Conservation (phyloP, 2,113 vertebrate species). For the Lepus europaeus region DNA sequence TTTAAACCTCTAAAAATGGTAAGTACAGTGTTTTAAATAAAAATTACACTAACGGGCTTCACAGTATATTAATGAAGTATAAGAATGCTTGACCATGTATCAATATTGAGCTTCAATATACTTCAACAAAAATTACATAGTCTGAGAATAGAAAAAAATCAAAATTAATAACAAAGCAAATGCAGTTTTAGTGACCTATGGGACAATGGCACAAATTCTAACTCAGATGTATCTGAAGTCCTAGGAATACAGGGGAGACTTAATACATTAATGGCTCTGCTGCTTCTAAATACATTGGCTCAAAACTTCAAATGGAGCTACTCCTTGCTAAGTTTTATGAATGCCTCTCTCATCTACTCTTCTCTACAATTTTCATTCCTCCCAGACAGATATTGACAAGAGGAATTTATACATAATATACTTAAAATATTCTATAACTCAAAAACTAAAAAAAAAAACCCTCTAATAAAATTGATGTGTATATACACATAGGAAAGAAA, state of each 20-base stretch:
- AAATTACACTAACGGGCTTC: not conserved
- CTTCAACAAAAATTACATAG: not conserved
- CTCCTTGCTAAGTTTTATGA: not conserved
- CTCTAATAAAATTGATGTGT: not conserved
- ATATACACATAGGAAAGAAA: not conserved
- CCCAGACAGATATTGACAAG: not conserved
- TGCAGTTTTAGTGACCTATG: not conserved
- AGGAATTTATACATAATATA: not conserved
- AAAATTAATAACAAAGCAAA: not conserved
- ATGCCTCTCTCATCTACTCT: not conserved
- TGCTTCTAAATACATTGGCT: not conserved
- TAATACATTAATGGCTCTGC: not conserved
- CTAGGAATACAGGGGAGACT: not conserved
- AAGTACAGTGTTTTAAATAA: not conserved
- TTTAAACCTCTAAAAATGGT: not conserved
- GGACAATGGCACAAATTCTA: not conserved
- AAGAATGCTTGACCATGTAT: not conserved
- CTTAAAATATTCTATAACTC: not conserved
- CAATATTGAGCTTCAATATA: not conserved
- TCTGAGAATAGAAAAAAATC: not conserved
- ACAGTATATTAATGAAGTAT: not conserved
- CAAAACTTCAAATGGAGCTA: not conserved
- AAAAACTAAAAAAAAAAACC: not conserved
- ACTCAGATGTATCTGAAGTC: not conserved
- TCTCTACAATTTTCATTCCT: not conserved